Base-by-base conservation (phyloP, 2,113 vertebrate genomes). In the Strix uralensis region DNA sequence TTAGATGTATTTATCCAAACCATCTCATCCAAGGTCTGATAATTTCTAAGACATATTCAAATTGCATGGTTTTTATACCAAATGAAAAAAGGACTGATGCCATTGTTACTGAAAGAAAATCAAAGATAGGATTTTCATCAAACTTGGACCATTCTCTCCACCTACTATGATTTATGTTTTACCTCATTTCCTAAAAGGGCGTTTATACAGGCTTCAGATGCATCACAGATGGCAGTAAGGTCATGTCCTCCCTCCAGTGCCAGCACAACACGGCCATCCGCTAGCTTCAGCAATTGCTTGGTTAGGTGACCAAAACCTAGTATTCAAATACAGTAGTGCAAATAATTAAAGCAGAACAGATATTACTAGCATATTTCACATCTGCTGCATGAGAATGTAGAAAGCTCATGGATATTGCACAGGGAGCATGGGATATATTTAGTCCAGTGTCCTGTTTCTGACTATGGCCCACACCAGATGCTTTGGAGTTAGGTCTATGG, bases 121-220 rank as follows among this genome's bases (percentile, higher is more conserved):
- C 27, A 74, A 81, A 80, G 47, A 46, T 1, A 66, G 26, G n/a
- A 58, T 17, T 70, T 91, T 32, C 52, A 59, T 34, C 36, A 77
- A 59, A 58, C 44, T 51, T 30, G 26, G 23, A 46, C 69, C 49
- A 51, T 91, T 91, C 15, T 73, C 63, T 88, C 62, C 85, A 61
- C 54, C 38, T 63, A 27, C 18, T 32, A 12, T 32, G 65, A 62
- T 67, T 69, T 63, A 10, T 91, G 55, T 93, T 87, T 99, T 98
- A 98, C 98, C 98, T 98, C 97, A 94, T 98, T 98, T 98, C 98
- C 98, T 97, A 98, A 98, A 94, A 98, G 98, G 84, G 97, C 97
- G 46, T 98, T 98, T 93, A 98, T 97, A 80, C 98, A 98, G 95
- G 98, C 98, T 95, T 98, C 98, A 94, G 98, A 98, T 71, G 98